phyloP scores from a whole-genome alignment of 2,888 invertebrate genomes.

The Diploptera punctata region DNA sequence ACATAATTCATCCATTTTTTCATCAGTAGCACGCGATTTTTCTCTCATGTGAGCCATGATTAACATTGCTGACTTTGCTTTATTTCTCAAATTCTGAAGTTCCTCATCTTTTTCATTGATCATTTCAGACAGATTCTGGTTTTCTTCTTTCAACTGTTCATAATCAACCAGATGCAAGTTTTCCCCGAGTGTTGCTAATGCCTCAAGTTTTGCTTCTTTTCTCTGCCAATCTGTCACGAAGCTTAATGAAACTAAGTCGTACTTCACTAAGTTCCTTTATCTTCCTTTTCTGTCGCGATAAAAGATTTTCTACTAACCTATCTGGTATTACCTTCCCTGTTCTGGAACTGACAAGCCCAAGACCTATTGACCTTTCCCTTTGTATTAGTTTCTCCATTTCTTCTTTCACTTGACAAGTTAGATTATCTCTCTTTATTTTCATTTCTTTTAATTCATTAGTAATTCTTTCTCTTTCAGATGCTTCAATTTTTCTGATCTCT shows the following conservation, averaged over 20 bases:
- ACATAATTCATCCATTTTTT: background rate
- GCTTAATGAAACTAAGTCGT: slow-evolving; percentile 50
- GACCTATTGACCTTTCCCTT: slow-evolving; percentile 51
- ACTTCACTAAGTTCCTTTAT: slow-evolving; percentile 49
- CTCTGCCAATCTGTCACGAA: slow-evolving; percentile 50
- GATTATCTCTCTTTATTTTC: background rate
- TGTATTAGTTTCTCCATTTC: slow-evolving; percentile 47
- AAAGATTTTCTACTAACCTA: slow-evolving; percentile 48
- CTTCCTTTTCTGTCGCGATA: slow-evolving; percentile 49
- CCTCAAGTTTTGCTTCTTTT: slow-evolving; percentile 45
- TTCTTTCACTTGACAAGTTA: slow-evolving; percentile 41
- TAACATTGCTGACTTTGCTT: slow-evolving; percentile 59
- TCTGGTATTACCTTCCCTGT: slow-evolving; percentile 51
- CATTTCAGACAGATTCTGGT: slow-evolving; percentile 61
- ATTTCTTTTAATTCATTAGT: slow-evolving; percentile 6
- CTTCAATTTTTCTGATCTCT: slow-evolving; percentile 44
- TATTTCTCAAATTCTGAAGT: slow-evolving; percentile 56
- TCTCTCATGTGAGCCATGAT: slow-evolving; percentile 61
- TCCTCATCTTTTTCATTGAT: slow-evolving; percentile 64
- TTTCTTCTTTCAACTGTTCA: slow-evolving; percentile 63
- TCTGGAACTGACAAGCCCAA: slow-evolving; percentile 51
- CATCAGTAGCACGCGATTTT: slow-evolving; percentile 55
- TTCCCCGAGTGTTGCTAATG: slow-evolving; percentile 46
- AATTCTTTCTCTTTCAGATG: slow-evolving; percentile 42
- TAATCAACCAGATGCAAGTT: slow-evolving; percentile 61